Percentiles rank a stretch among this genome's conserved stretches.
Evolutionary conservation across 2,888 invertebrate species (phyloP).

Genomic region (Cloeon dipterum): DNA sequence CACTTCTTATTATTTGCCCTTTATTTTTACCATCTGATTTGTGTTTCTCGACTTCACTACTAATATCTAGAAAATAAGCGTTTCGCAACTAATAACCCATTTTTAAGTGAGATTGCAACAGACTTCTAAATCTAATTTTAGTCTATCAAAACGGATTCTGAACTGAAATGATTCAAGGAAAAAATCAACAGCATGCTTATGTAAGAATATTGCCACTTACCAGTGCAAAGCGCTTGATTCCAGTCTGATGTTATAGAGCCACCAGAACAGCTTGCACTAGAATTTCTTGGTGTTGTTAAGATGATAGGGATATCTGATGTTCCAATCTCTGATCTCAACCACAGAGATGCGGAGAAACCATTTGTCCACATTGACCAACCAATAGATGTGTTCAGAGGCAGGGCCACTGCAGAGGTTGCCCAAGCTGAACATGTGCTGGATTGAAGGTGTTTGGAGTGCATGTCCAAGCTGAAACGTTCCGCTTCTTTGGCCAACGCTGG

Average conservation of each 20-base stretch:
- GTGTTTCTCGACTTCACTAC: no score
- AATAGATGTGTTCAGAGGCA: conserved; percentile 18
- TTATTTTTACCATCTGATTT: no score
- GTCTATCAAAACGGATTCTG: no score
- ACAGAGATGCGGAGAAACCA: conserved; percentile 32
- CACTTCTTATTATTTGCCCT: no score
- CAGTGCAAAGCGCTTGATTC: no score
- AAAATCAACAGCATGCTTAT: no score
- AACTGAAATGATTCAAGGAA: no score
- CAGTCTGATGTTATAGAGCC: conserved; percentile 14
- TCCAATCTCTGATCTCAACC: conserved; percentile 25
- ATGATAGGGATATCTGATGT: conserved; percentile 6
- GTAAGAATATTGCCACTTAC: no score
- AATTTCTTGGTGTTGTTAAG: background rate
- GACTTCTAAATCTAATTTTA: no score
- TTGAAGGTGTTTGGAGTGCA: background rate
- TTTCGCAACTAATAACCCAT: no score
- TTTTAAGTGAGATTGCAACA: no score
- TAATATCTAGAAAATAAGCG: no score
- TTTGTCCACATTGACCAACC: conserved; percentile 34
- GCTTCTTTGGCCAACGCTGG: background rate
- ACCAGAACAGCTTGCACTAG: background rate
- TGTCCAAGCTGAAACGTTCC: background rate
- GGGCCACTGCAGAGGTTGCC: conserved; percentile 17
- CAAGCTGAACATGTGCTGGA: conserved; percentile 19